phyloP scores from a whole-genome alignment of 2,888 invertebrate genomes.

The Pandemis cinnamomeana region DNA sequence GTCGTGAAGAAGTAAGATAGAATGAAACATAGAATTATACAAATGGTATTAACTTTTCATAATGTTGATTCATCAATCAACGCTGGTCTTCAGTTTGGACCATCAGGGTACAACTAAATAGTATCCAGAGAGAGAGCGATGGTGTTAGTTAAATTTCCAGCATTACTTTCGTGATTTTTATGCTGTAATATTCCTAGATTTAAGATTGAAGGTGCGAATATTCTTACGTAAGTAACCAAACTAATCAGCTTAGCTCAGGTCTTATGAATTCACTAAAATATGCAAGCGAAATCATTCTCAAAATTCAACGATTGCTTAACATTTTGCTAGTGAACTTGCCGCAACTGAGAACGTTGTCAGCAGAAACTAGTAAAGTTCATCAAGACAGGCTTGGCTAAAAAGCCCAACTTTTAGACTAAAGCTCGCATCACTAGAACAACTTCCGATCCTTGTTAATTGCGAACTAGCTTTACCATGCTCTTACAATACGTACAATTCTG shows the following conservation, averaged over 20 bases:
- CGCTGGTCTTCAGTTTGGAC: too few species aligned
- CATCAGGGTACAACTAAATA: too few species aligned
- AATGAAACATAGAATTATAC: too few species aligned
- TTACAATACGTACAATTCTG: neutral
- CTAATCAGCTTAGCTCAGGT: neutral
- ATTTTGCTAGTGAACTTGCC: neutral
- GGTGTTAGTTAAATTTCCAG: too few species aligned
- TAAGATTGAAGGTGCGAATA: too few species aligned
- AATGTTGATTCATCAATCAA: too few species aligned
- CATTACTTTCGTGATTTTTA: too few species aligned
- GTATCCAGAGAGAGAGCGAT: too few species aligned
- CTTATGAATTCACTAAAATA: neutral
- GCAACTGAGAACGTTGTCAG: neutral
- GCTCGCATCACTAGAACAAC: constrained; percentile 5
- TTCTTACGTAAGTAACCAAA: too few species aligned
- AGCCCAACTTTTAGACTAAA: constrained; percentile 20
- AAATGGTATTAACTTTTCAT: too few species aligned
- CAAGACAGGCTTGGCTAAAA: constrained; percentile 31
- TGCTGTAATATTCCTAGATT: too few species aligned
- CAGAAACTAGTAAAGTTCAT: constrained; percentile 3
- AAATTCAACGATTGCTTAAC: neutral
- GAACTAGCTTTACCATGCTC: constrained; percentile 11
- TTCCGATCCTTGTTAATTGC: constrained; percentile 15
- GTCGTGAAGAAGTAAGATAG: too few species aligned
- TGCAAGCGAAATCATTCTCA: neutral